These are phyloP conservation scores for Alosa sapidissima DNA, from an alignment of 2,797 vertebrate genomes.

Conservation along the genomic window DNA sequence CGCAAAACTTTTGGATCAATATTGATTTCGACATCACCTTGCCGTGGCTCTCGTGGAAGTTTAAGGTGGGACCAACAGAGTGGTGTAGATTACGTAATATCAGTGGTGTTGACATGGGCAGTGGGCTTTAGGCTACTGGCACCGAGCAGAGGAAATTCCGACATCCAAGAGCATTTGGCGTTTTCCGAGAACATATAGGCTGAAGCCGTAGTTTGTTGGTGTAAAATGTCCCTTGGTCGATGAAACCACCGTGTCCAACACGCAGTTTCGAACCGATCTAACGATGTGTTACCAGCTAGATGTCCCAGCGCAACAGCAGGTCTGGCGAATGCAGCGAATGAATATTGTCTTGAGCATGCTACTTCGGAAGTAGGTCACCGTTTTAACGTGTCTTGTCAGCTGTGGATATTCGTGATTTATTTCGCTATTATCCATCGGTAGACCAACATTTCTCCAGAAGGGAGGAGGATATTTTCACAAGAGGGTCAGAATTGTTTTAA, in stretches of 20 bases:
- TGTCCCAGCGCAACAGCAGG: conserved; percentile 72
- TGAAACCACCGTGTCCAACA: conserved; percentile 17
- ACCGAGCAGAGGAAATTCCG: conserved; percentile 39
- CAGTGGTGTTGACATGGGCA: conserved; percentile 38
- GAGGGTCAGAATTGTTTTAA: conserved; percentile 21
- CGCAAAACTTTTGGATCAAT: conserved; percentile 46
- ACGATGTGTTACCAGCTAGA: conserved; percentile 51
- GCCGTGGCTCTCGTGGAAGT: conserved; percentile 34
- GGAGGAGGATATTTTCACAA: conserved; percentile 7
- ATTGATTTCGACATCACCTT: conserved; percentile 40
- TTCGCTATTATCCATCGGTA: conserved; percentile 56
- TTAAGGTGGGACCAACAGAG: conserved; percentile 27
- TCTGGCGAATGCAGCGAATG: conserved; percentile 73
- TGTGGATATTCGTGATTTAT: conserved; percentile 65
- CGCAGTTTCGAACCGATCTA: conserved; percentile 29
- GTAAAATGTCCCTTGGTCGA: neutral
- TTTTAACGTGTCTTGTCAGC: conserved; percentile 72
- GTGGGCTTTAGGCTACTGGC: conserved; percentile 25
- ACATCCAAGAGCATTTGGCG: conserved; percentile 28
- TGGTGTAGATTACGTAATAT: conserved; percentile 50
- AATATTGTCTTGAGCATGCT: conserved; percentile 77
- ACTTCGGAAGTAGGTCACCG: conserved; percentile 86
- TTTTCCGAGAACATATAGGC: conserved; percentile 32
- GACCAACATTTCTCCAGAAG: conserved; percentile 12
- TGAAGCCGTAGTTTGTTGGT: conserved; percentile 7